These are phyloP conservation scores for Rhizoglyphus robini DNA, from an alignment of 1,140 invertebrate genomes.

Conservation along the genomic window DNA sequence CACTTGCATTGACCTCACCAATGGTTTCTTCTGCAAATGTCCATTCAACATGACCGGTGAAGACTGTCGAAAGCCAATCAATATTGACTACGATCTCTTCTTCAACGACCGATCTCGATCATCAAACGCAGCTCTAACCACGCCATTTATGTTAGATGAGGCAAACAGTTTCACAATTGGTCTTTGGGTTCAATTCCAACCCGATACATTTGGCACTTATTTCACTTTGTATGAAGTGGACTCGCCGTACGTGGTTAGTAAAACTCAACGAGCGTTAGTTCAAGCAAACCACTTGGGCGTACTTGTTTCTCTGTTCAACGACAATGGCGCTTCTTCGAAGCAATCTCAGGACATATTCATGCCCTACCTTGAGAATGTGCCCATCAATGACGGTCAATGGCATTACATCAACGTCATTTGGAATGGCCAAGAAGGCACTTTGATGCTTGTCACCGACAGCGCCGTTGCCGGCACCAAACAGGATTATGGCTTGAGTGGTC, in stretches of 20 bases:
- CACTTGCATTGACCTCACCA: conserved; percentile 80
- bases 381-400: conserved; percentile 90
- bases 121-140: conserved; percentile 71
- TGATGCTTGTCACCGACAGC: conserved; percentile 78
- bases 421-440: conserved; percentile 63
- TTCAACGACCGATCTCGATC: conserved; percentile 68
- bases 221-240: conserved; percentile 78
- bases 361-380: conserved; percentile 72
- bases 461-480: conserved; percentile 59
- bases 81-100: conserved; percentile 87
- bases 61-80: conserved; percentile 87
- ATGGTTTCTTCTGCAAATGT: conserved; percentile 85
- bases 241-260: conserved; percentile 58
- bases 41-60: conserved; percentile 90
- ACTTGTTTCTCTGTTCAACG: conserved; percentile 52
- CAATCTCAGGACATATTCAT: conserved; percentile 64
- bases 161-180: conserved; percentile 61
- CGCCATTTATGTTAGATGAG: conserved; percentile 67
- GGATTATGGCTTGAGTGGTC: conserved; percentile 20
- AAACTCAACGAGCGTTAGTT: conserved; percentile 50
- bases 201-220: conserved; percentile 78
- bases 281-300: conserved; percentile 81
- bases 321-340: not conserved
- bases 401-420: conserved; percentile 87
- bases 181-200: conserved; percentile 88